A percentile compares a stretch with the other conserved stretches of the same genome.
Evolutionary conservation across 2,113 vertebrate genomes (phyloP).

Genomic region (Holacanthus passer): DNA sequence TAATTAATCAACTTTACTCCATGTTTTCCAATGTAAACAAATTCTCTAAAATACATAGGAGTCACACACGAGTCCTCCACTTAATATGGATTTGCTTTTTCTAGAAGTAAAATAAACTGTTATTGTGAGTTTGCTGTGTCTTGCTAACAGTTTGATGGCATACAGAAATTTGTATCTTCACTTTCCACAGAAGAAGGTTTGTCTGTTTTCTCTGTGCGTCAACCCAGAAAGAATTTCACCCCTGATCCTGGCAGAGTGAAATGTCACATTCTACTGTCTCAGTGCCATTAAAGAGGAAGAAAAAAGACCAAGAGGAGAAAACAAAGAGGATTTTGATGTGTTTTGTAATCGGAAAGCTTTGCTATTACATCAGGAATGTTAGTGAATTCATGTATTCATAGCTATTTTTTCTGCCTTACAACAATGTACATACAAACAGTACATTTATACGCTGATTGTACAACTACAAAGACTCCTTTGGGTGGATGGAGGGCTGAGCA

Average conservation of each 20-base stretch:
- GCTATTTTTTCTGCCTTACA: background rate
- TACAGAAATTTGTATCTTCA: constrained; percentile 4
- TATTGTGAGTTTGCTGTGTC: background rate
- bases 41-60: too few species aligned
- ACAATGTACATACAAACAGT: background rate
- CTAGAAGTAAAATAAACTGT: background rate
- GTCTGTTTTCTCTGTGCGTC: constrained; percentile 15
- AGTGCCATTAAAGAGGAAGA: constrained; percentile 8
- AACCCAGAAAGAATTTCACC: constrained; percentile 17
- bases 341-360: background rate
- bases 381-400: constrained; percentile 9
- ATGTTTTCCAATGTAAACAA: too few species aligned
- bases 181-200: constrained; percentile 12
- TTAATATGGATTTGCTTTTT: too few species aligned
- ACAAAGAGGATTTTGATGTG: constrained; percentile 28
- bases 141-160: background rate
- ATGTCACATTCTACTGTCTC: constrained; percentile 39
- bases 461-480: background rate
- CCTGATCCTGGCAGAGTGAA: constrained; percentile 37
- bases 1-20: too few species aligned
- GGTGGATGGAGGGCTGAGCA: background rate
- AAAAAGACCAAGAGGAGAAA: background rate
- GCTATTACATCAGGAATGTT: background rate
- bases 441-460: background rate
- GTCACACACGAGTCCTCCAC: too few species aligned